Percentiles rank a stretch among this genome's conserved stretches.
phyloP scores from a whole-genome alignment of 37 sponge, comb jelly and placozoan genomes.

The Corticium candelabrum region DNA sequence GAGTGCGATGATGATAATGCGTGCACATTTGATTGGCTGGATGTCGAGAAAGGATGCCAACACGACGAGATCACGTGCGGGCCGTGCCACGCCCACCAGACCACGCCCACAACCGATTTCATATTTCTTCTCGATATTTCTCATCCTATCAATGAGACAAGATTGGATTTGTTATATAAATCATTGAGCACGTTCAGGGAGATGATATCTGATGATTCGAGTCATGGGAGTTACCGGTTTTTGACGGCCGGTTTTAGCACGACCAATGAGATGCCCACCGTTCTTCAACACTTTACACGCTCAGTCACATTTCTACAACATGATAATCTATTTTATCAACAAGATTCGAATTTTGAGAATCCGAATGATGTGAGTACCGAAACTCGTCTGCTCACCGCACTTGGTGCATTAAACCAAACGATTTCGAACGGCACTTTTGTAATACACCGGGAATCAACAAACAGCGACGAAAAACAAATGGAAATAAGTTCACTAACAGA shows the following conservation, averaged over 20 bases:
- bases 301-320: not conserved
- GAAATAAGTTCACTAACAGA: too few relatives aligned
- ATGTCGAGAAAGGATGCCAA: not conserved
- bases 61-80: not conserved
- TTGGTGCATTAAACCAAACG: not conserved
- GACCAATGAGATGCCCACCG: not conserved
- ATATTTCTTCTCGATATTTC: not conserved
- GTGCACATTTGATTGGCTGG: constrained; percentile 5
- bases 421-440: not conserved
- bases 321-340: too few relatives aligned
- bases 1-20: constrained; percentile 9
- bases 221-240: not conserved
- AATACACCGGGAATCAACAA: not conserved
- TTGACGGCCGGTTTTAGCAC: not conserved
- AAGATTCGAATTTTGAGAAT: not conserved
- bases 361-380: not conserved
- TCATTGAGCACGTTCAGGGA: not conserved
- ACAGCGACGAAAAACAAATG: not conserved
- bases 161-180: not conserved
- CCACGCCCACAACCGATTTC: not conserved
- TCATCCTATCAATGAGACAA: not conserved
- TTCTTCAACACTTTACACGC: not conserved
- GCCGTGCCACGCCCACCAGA: not conserved
- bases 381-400: not conserved
- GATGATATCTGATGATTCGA: not conserved